These are phyloP conservation scores for Paguma larvata DNA, from an alignment of 2,797 vertebrate genomes.

Conservation along the genomic window DNA sequence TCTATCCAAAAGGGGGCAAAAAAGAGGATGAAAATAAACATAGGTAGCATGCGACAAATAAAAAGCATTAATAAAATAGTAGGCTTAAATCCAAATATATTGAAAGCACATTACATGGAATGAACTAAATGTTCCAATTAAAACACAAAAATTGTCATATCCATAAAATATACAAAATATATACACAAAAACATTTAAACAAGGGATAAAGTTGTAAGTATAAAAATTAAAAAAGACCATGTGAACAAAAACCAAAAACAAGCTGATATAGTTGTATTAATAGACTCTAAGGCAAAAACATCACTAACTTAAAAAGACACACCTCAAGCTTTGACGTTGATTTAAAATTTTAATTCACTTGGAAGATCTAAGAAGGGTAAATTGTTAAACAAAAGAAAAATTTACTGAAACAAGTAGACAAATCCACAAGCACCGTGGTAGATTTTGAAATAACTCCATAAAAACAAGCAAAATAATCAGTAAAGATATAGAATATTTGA, in stretches of 20 bases:
- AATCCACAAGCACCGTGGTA: background rate
- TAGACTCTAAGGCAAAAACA: background rate
- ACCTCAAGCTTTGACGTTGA: background rate
- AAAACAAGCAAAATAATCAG: background rate
- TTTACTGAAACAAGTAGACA: background rate
- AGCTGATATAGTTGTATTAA: background rate
- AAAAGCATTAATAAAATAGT: background rate
- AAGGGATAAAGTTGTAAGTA: background rate
- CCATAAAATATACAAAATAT: background rate
- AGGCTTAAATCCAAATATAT: background rate
- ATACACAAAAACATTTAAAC: background rate
- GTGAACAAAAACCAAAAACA: slow-evolving; percentile 20
- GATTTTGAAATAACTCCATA: background rate
- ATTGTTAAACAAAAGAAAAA: background rate
- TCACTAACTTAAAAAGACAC: background rate
- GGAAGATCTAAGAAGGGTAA: background rate
- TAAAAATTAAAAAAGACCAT: background rate
- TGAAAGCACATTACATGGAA: background rate
- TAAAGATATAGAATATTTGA: background rate
- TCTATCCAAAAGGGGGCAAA: background rate
- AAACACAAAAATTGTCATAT: background rate
- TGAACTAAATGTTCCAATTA: background rate
- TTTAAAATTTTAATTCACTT: slow-evolving; percentile 6
- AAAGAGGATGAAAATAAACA: background rate
- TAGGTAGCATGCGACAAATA: background rate